Base-by-base conservation (phyloP, 2,113 vertebrate species). In the Lucifuga dentata region DNA sequence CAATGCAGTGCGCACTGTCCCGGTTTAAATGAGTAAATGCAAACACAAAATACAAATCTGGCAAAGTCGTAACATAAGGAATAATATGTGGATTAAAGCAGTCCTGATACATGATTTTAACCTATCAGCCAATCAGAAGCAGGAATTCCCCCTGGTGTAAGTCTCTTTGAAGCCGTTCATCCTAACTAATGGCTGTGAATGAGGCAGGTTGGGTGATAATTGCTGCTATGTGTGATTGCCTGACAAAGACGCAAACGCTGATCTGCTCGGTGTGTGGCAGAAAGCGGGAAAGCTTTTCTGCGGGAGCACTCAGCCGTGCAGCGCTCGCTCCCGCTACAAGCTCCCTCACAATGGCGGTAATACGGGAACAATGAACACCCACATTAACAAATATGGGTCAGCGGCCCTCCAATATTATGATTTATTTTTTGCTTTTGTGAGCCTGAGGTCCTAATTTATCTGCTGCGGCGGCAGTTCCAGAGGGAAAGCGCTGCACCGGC, bases 301-400 rank as follows among this genome's bases (percentile, higher is more conserved):
- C 68, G n/a, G 17, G 68, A 49, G 57, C 23, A 4, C 44, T 67
- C 68, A 80, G 64, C 80, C 70, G 68, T 68, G 49, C 73, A 55
- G 24, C 59, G 61, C 36, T 44, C 33, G 24, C 38, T 49, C 52
- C 60, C 4, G 11, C 55, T 69, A 73, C 57, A 60, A 20, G 6
- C 3, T 3, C 38, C 35, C 15, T 46, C 55, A 80, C 76, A 84
- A 81, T 80, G 60, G 58, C 56, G 52, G 57, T 61, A 70, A 64
- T 53, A 78, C 23, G 62, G 59, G 66, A 57, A 63, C 60, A 70
- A 73, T 75, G 74, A 83, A 74, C 56, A 68, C 55, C 73, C 70
- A 62, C 80, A 81, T 87, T 68, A 80, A 66, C 71, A 82, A 73
- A 88, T 76, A 76, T 82, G 76, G 84, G 84, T 85, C 86, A 86